Evolutionary conservation across 2,797 vertebrate genomes (phyloP).

Genomic region (Vespertilio murinus): DNA sequence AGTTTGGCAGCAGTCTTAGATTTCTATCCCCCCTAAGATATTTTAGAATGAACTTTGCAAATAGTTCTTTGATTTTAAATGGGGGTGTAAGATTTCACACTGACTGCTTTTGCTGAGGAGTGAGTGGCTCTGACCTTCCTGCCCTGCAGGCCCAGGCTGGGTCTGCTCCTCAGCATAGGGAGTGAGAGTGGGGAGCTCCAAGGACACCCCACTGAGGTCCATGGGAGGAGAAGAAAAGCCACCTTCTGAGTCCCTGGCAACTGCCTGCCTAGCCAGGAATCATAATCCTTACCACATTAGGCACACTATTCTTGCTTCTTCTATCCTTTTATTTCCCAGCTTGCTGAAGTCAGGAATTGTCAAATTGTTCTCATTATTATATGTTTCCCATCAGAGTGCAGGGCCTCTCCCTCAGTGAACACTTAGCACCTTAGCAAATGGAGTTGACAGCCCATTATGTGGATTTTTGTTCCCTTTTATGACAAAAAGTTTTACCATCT

Average conservation of each 20-base stretch:
- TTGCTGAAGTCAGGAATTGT: neutral
- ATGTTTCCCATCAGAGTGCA: neutral
- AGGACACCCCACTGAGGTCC: neutral
- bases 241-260: neutral
- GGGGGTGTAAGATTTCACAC: neutral
- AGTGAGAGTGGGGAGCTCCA: neutral
- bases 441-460: neutral
- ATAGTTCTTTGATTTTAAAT: neutral
- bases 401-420: neutral
- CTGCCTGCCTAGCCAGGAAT: neutral
- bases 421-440: neutral
- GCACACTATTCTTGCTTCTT: neutral
- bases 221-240: neutral
- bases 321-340: neutral
- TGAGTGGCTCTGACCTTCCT: neutral
- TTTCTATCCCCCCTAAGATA: neutral
- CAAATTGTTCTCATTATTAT: neutral
- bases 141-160: too few relatives aligned
- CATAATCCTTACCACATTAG: neutral
- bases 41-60: neutral
- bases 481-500: neutral
- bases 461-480: neutral
- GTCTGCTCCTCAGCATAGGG: neutral
- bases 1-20: neutral
- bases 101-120: neutral